Base-by-base conservation (phyloP, 2,888 invertebrate genomes). In the Zygaena filipendulae region DNA sequence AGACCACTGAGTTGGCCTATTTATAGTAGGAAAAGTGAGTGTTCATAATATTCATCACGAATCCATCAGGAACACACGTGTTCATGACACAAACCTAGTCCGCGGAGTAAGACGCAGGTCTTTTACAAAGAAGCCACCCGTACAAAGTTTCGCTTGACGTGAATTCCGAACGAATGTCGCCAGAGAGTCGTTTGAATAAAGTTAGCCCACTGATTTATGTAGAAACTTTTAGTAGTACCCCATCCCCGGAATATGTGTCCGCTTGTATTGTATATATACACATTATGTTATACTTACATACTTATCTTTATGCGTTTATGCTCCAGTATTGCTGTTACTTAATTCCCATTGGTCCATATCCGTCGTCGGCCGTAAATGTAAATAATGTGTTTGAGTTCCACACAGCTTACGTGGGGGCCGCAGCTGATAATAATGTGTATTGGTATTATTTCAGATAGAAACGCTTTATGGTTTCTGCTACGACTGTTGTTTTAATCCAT, bases 121-220 rank as follows among this genome's bases (percentile, higher is more conserved):
- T 62, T 57, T 59, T 51, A 52, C 59, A 54, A 66, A 67, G 64
- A 63, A 63, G 56, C 53, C 45, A 58, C 59, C 49, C 43, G 42
- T 49, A 51, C 49, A 54, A 71, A 74, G 63, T 74, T 71, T 59
- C 51, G 49, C 59, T 60, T 61, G 63, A 70, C 59, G 70, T 56
- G 57, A 57, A 68, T 61, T 62, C 59, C 64, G 59, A 72, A 74
- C 72, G 66, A 68, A 61, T 72, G 72, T 75, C 71, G 63, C 72
- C 56, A 55, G 72, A 74, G 74, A 74, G 72, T 72, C 72, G 71
- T 74, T 75, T 72, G 72, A 74, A 74, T 75, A 75, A 75, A 77
- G 71, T 75, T 75, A 69, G 62, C 48, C 53, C 48, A 53, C 69
- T 75, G 75, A 74, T 77, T 75, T 74, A 77, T 75, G 72, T 63